Base-by-base conservation (phyloP, 2,113 vertebrate genomes). In the Plecotus auritus region DNA sequence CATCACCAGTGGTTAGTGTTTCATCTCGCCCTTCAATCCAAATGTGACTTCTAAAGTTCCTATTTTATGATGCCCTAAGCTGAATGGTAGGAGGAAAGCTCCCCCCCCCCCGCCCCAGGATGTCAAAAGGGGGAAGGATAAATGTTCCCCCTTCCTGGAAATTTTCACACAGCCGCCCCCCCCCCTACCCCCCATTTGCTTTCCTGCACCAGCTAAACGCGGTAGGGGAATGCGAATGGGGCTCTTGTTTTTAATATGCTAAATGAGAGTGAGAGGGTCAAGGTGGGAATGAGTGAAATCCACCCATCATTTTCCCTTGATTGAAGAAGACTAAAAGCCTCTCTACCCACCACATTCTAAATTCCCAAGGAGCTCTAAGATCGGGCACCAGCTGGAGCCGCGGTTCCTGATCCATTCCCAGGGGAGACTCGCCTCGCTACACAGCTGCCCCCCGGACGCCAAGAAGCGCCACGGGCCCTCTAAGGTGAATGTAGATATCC, bases 11-110 rank as follows among this genome's bases (percentile, higher is more conserved):
- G 13, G 84, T 4, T 93, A 90, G 47, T 42, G 12, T 66, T 40
- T 74, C 66, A 16, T 64, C 59, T 90, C 85, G 54, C 28, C 85
- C 88, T 76, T 86, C 92, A 64, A 73, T 84, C n/a, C 86, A 96
- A 94, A 94, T 49, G 77, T 37, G 11, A 93, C 93, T 97, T 90
- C 85, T 22, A 56, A 97, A 98, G 96, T 96, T 97, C 95, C 85
- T 69, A 40, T 96, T 97, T 87, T 91, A 77, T 61, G 67, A 95
- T 45, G 17, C 90, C 73, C 54, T 77, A 93, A 95, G 85, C 83
- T 86, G 88, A 96, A 90, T 13, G 92, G 72, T 66, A 66, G 54
- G 76, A 87, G 54, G 22, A 12, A 82, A 61, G 37, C 13, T n/a
- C 18, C 3, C 56, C 56, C 9, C 56, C 22, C 22, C 51, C 5